Conservation (phyloP, 2,113 vertebrate species). For the Antennarius striatus region DNA sequence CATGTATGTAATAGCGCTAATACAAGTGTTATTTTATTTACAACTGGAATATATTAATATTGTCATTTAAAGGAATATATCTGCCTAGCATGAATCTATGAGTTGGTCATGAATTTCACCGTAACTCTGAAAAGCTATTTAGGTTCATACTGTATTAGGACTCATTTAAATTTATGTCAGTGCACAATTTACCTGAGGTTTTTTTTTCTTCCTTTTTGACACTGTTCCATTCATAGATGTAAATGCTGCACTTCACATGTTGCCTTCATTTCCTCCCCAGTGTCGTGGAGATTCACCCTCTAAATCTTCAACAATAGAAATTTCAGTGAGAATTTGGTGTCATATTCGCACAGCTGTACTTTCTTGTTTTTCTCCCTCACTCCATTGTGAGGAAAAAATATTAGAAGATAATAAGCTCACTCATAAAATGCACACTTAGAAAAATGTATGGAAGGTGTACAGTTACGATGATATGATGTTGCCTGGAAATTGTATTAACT, state of each 20-base stretch:
- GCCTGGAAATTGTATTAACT: constrained; percentile 52
- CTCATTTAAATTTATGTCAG: background rate
- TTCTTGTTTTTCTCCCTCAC: constrained; percentile 34
- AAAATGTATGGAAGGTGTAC: constrained; percentile 43
- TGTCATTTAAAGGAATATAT: constrained; percentile 5
- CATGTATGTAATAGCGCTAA: too few relatives aligned
- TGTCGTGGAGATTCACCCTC: constrained; percentile 60
- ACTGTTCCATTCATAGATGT: constrained; percentile 38
- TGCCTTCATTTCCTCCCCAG: constrained; percentile 49
- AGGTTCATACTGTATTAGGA: background rate
- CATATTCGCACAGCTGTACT: constrained; percentile 43
- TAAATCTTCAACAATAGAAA: constrained; percentile 38
- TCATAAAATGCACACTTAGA: constrained; percentile 30
- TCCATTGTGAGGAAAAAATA: constrained; percentile 5
- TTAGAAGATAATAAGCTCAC: background rate
- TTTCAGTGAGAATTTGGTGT: constrained; percentile 45
- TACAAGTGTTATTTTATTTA: too few relatives aligned
- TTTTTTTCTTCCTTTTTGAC: constrained; percentile 2
- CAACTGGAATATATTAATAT: too few relatives aligned
- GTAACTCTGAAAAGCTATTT: constrained; percentile 12
- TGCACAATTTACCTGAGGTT: too few relatives aligned
- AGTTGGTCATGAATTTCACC: background rate
- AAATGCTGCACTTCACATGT: constrained; percentile 38
- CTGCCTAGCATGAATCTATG: constrained; percentile 3
- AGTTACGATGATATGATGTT: constrained; percentile 41